Evolutionary conservation across 92 coral and sea anemone genomes (phyloP).

Genomic region (Umimayanthus kanabou): DNA sequence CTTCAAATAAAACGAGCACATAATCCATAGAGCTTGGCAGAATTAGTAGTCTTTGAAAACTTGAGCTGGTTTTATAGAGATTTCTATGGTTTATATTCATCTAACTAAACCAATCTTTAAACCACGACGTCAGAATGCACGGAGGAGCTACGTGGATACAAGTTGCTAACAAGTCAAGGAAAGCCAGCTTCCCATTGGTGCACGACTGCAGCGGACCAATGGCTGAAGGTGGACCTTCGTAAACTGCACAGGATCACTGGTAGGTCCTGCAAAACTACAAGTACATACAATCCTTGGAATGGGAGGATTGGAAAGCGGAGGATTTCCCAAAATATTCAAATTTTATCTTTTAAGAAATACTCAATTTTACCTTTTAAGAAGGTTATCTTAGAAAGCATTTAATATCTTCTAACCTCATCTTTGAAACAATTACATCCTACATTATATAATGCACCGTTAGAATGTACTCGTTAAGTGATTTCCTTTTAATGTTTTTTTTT

Average conservation of each 20-base stretch:
- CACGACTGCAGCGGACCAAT: neutral
- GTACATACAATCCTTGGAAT: neutral
- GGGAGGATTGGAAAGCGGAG: neutral
- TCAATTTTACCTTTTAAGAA: too few species aligned
- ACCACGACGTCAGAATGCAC: constrained; percentile 6
- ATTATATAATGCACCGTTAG: too few species aligned
- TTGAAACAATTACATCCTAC: too few species aligned
- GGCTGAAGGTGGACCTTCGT: constrained; percentile 13
- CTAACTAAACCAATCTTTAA: neutral
- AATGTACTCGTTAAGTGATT: too few species aligned
- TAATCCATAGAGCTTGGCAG: too few species aligned
- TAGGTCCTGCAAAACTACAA: neutral
- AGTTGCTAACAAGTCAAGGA: neutral
- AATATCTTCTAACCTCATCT: too few species aligned
- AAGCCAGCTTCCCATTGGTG: neutral
- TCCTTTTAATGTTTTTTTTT: too few species aligned
- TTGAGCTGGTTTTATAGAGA: neutral
- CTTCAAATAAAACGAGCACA: too few species aligned
- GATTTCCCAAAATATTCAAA: too few species aligned
- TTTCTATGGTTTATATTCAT: neutral
- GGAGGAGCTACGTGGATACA: constrained; percentile 14
- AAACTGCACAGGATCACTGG: constrained; percentile 21
- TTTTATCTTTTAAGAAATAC: too few species aligned
- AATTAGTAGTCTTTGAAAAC: too few species aligned
- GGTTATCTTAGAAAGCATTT: too few species aligned